phyloP scores from a whole-genome alignment of 2,113 vertebrate species.

The Manacus vitellinus region DNA sequence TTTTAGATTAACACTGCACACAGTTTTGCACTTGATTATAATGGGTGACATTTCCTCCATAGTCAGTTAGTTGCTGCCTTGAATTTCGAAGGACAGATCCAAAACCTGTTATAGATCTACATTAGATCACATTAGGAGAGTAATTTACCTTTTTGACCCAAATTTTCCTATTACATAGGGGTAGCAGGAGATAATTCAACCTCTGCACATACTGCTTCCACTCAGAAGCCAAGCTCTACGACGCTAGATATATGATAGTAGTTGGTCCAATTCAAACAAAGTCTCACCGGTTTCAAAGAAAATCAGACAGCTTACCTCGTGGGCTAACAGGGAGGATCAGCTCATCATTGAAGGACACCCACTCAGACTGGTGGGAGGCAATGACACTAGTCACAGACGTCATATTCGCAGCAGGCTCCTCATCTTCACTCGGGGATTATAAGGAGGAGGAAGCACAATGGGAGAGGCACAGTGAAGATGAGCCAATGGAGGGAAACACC shows the following conservation, averaged over 20 bases:
- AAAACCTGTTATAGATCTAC: background rate
- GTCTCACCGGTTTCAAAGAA: background rate
- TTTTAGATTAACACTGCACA: background rate
- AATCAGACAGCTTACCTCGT: constrained; percentile 47
- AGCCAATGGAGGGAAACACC: background rate
- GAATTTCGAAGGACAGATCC: background rate
- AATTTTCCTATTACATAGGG: background rate
- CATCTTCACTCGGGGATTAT: constrained; percentile 65
- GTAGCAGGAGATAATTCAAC: background rate
- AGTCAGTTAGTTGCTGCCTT: background rate
- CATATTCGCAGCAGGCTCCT: constrained; percentile 66
- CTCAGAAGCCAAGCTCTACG: background rate
- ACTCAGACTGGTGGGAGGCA: constrained; percentile 78
- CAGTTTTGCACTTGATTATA: background rate
- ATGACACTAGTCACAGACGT: constrained; percentile 74
- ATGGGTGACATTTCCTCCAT: background rate
- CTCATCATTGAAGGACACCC: constrained; percentile 82
- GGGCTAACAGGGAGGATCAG: constrained; percentile 45
- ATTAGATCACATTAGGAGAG: background rate
- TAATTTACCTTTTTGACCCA: background rate
- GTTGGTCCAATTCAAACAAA: background rate
- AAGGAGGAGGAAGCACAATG: background rate
- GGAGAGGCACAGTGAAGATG: background rate
- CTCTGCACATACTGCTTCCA: background rate
- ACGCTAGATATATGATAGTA: background rate